Evolutionary conservation across 1,140 invertebrate species (phyloP).

Genomic region (Asbolus verrucosus): DNA sequence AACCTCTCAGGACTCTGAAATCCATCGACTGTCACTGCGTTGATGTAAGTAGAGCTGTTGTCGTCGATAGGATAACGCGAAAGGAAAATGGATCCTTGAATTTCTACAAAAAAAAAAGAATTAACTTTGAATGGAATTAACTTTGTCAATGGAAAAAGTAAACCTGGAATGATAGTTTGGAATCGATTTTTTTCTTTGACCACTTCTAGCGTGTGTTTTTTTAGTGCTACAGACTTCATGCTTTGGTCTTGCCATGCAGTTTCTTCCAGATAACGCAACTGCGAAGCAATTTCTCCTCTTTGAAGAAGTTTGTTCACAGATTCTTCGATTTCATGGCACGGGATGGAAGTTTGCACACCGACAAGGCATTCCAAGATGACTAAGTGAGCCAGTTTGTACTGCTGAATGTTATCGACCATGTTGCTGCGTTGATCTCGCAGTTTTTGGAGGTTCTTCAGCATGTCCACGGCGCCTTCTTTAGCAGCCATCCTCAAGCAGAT

Average conservation of each 20-base stretch:
- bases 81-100: constrained; percentile 42
- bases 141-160: neutral
- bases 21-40: constrained; percentile 75
- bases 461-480: constrained; percentile 54
- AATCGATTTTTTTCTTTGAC: constrained; percentile 55
- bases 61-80: constrained; percentile 46
- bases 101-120: constrained; percentile 36
- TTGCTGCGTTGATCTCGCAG: constrained; percentile 83
- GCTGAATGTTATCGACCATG: constrained; percentile 73
- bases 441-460: constrained; percentile 58
- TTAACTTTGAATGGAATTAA: neutral
- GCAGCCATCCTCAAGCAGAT: neutral
- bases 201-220: neutral
- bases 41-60: constrained; percentile 69
- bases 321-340: constrained; percentile 43
- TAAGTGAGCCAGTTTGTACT: constrained; percentile 54
- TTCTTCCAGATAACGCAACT: constrained; percentile 53
- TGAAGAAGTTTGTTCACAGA: constrained; percentile 44
- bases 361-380: constrained; percentile 52
- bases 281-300: constrained; percentile 33
- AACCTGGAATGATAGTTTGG: constrained; percentile 55
- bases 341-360: constrained; percentile 42
- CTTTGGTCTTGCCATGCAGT: constrained; percentile 57
- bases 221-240: constrained; percentile 45
- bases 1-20: constrained; percentile 64